A percentile compares a stretch with the other conserved stretches of the same genome.
Conservation (phyloP, 2,797 vertebrate species). For the Crenichthys baileyi region DNA sequence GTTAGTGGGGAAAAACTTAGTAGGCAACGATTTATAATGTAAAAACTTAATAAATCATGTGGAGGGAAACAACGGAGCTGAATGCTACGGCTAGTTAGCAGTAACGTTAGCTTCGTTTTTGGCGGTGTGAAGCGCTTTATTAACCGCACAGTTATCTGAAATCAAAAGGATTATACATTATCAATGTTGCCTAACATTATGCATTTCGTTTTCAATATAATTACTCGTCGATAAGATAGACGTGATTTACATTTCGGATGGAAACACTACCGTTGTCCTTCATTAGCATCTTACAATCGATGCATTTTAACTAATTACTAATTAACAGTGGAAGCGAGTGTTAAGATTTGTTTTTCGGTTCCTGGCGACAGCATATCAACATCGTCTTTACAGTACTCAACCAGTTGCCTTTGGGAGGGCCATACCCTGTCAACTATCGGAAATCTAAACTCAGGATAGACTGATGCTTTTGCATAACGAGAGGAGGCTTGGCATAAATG, state of each 20-base stretch:
- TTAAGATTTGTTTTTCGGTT: not conserved
- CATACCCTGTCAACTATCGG: not conserved
- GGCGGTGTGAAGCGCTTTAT: not conserved
- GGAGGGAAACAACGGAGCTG: slow-evolving; percentile 59
- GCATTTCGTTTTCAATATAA: not conserved
- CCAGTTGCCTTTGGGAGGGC: not conserved
- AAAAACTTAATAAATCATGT: slow-evolving; percentile 6
- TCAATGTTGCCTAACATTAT: too few species aligned
- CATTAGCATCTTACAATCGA: not conserved
- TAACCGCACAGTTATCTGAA: not conserved
- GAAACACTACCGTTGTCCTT: not conserved
- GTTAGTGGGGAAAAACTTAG: fast-evolving
- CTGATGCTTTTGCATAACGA: not conserved
- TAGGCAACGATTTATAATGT: not conserved
- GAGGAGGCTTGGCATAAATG: too few species aligned
- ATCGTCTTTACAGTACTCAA: not conserved
- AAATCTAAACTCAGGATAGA: not conserved
- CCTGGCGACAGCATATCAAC: not conserved
- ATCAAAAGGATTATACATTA: not conserved
- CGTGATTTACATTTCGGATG: too few species aligned
- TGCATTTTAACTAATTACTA: not conserved
- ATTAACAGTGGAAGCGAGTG: not conserved
- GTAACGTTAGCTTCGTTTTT: slow-evolving; percentile 10
- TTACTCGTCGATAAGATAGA: fast-evolving
- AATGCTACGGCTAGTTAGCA: slow-evolving; percentile 28